Evolutionary conservation across 2,888 invertebrate genomes (phyloP).

Genomic region (Trachelus iudaicus): DNA sequence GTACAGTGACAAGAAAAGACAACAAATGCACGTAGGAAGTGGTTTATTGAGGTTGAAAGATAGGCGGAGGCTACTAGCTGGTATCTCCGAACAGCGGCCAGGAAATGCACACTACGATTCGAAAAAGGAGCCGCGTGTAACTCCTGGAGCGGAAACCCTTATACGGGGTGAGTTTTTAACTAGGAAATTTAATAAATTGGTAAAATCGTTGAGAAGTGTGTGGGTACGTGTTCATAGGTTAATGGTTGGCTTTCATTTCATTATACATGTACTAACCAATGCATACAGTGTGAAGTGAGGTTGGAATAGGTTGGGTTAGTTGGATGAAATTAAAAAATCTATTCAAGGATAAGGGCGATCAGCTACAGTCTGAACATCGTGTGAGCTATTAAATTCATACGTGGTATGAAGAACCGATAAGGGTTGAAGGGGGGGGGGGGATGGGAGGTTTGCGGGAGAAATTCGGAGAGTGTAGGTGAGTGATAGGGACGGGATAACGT

Average conservation of each 20-base stretch:
- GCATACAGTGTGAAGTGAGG: neutral
- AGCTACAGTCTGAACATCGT: neutral
- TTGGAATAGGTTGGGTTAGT: neutral
- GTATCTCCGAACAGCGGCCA: neutral
- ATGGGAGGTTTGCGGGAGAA: neutral
- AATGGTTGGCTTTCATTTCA: neutral
- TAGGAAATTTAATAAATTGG: neutral
- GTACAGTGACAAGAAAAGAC: constrained; percentile 39
- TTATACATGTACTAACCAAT: neutral
- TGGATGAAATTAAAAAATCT: neutral
- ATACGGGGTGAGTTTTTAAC: neutral
- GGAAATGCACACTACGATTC: neutral
- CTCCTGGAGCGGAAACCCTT: neutral
- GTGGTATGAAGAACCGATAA: too few relatives aligned
- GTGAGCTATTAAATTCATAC: neutral
- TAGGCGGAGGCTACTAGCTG: constrained; percentile 22
- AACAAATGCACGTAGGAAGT: constrained; percentile 50
- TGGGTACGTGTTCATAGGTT: neutral
- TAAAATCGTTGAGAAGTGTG: neutral
- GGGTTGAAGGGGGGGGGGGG: too few relatives aligned
- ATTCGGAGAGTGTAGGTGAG: neutral
- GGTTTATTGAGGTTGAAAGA: constrained; percentile 41
- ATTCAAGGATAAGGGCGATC: neutral
- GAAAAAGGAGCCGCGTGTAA: neutral
- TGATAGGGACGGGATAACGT: neutral